phyloP scores from a whole-genome alignment of 1,140 invertebrate species.

The Neuroterus valhalla region DNA sequence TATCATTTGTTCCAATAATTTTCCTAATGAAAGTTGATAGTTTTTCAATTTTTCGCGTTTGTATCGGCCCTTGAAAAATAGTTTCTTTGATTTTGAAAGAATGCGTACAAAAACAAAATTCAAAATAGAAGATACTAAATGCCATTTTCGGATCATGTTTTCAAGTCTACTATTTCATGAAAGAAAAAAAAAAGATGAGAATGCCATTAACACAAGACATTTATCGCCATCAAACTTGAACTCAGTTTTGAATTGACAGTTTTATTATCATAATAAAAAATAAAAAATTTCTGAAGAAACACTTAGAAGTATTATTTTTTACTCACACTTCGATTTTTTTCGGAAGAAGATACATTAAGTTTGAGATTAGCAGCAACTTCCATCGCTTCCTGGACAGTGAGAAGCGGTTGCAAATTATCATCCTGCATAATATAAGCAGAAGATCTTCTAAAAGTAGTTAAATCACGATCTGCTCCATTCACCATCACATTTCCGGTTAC shows the following conservation, averaged over 20 bases:
- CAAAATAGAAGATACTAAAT: no score
- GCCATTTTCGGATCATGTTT: no score
- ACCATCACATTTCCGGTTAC: slow-evolving; percentile 77
- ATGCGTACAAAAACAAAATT: no score
- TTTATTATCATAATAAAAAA: slow-evolving; percentile 5
- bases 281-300: neutral
- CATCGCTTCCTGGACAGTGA: slow-evolving; percentile 92
- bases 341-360: slow-evolving; percentile 78
- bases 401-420: slow-evolving; percentile 86
- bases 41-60: no score
- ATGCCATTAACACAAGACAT: neutral
- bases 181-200: no score
- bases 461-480: slow-evolving; percentile 84
- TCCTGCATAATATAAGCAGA: slow-evolving; percentile 96
- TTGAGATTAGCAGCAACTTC: slow-evolving; percentile 91
- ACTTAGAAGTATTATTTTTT: neutral
- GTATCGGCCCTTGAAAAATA: no score
- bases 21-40: no score
- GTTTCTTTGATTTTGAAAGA: no score
- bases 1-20: no score
- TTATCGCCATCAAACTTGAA: neutral
- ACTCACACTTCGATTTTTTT: slow-evolving; percentile 83
- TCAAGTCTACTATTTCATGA: no score
- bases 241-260: neutral
- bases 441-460: slow-evolving; percentile 85